Evolutionary conservation across 1,140 invertebrate genomes (phyloP).

Genomic region (Leptonema lineaticorne): DNA sequence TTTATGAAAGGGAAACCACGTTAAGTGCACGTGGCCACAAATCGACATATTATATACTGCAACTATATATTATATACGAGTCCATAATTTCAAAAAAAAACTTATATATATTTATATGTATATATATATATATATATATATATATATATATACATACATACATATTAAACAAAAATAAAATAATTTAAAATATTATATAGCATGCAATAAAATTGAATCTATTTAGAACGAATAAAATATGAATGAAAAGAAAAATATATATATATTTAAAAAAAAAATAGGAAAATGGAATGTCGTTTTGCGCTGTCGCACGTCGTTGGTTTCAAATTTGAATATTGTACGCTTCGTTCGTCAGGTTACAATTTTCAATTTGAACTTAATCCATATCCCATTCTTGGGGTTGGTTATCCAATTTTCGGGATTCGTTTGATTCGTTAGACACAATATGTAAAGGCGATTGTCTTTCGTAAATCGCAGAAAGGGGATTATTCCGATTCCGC

Average conservation of each 20-base stretch:
- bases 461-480: background rate
- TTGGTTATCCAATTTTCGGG: constrained; percentile 17
- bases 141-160: background rate
- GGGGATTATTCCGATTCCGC: background rate
- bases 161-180: background rate
- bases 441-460: constrained; percentile 18
- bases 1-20: background rate
- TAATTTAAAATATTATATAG: no score
- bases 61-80: no score
- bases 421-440: constrained; percentile 18
- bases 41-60: constrained; percentile 5
- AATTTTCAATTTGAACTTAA: constrained; percentile 18
- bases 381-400: background rate
- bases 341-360: background rate
- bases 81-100: no score
- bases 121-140: background rate
- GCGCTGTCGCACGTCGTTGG: background rate
- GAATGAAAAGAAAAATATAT: no score
- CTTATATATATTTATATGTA: no score
- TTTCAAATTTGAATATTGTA: constrained; percentile 15
- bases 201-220: background rate
- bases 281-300: background rate
- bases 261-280: background rate
- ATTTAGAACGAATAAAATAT: no score
- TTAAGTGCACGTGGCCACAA: constrained; percentile 3